Conservation (phyloP, 2,888 invertebrate species). For the Toxonevra muliebris region DNA sequence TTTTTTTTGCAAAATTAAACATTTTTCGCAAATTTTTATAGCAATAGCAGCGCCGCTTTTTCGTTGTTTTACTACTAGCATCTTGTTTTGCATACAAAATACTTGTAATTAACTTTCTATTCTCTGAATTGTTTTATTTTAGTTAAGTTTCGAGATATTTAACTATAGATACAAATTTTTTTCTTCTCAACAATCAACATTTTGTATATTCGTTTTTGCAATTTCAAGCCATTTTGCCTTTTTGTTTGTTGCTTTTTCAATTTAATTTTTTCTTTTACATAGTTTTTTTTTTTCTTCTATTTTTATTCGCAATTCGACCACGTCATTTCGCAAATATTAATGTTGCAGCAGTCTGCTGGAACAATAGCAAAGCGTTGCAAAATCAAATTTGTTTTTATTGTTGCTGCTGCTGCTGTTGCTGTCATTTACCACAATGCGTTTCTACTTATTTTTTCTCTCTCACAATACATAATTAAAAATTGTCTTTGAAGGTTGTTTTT, state of each 20-base stretch:
- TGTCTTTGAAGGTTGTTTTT: no score
- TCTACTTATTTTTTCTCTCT: background rate
- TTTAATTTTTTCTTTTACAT: conserved; percentile 14
- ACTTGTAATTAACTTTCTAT: conserved; percentile 55
- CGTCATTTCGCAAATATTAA: conserved; percentile 23
- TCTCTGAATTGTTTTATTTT: conserved; percentile 39
- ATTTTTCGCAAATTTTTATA: conserved; percentile 25
- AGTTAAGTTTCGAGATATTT: conserved; percentile 15
- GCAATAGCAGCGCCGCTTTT: conserved; percentile 20
- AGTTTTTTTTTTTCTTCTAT: conserved; percentile 24
- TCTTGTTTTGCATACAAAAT: conserved; percentile 21
- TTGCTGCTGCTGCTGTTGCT: background rate
- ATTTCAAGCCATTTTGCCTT: conserved; percentile 24
- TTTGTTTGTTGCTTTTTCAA: conserved; percentile 11
- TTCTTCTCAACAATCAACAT: background rate
- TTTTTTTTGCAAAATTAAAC: conserved; percentile 13
- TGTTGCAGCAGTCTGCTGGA: conserved; percentile 26
- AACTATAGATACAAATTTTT: background rate
- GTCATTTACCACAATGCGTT: conserved; percentile 6
- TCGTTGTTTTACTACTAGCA: conserved; percentile 21
- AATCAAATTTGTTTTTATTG: conserved; percentile 11
- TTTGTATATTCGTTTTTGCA: conserved; percentile 12
- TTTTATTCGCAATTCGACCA: conserved; percentile 19
- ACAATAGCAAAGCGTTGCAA: conserved; percentile 22
- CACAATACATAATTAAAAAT: background rate